phyloP scores from a whole-genome alignment of 2,888 invertebrate genomes.

The Caenorhabditis macrosperma region DNA sequence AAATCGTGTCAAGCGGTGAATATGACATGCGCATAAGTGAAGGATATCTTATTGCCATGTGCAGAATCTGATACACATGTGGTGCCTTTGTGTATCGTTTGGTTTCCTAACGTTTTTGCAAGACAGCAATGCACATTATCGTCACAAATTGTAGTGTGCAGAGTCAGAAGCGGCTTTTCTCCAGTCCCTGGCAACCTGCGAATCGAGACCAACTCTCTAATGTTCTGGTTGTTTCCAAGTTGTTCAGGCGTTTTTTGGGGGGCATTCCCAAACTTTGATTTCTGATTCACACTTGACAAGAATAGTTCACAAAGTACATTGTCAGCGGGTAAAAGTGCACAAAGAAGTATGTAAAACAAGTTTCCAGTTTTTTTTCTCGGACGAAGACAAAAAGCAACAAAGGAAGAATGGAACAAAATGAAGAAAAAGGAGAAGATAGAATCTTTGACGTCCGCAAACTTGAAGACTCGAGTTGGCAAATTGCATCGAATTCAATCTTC shows the following conservation, averaged over 20 bases:
- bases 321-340: background rate
- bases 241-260: no score
- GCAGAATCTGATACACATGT: conserved; percentile 37
- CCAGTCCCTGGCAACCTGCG: no score
- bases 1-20: conserved; percentile 12
- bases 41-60: conserved; percentile 47
- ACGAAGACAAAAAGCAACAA: background rate
- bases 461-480: background rate
- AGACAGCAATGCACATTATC: no score
- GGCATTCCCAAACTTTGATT: no score
- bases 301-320: no score
- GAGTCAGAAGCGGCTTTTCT: no score
- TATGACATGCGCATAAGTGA: conserved; percentile 32
- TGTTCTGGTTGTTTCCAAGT: background rate
- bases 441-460: conserved; percentile 4
- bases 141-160: no score
- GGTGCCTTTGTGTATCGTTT: conserved; percentile 17
- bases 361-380: background rate
- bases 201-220: no score
- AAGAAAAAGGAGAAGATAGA: conserved; percentile 9
- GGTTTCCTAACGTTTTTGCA: background rate
- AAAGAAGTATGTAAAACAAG: background rate
- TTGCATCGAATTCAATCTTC: background rate
- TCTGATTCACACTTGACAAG: no score
- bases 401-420: background rate